Base-by-base conservation (phyloP, 2,888 invertebrate species). In the Lepas anatifera region DNA sequence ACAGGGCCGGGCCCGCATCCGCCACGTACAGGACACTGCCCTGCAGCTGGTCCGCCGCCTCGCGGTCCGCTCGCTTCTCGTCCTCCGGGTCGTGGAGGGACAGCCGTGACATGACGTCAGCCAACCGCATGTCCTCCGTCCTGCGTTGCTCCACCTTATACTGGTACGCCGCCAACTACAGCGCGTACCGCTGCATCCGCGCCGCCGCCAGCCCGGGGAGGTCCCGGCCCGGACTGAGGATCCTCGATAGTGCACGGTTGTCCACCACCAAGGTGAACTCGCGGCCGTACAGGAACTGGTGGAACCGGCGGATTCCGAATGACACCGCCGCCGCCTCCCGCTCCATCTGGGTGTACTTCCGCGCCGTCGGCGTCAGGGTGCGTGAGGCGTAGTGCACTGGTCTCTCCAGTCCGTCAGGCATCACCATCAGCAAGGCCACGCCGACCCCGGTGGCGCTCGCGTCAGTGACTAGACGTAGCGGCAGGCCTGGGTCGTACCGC, bases 321-420 rank as follows among this genome's bases (percentile, higher is more conserved):
- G 70, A 63, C 43, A 71, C 25, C 29, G 43, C 68, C 50, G 68
- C 37, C 18, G 35, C 68, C 32, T 70, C 71, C 46, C 70, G 68
- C 41, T 71, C 70, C 27, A 70, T 69, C 43, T 73, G 70, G 18
- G 69, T 70, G 48, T 71, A 71, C 18, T 32, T 29, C 16, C 52
- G 29, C 32, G 13, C 52, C 18, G 52, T 52, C 3, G 52, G 52
- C 13, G 43, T 69, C 43, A 70, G 66, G 4, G 70, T 46, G 18
- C 70, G 29, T 18, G 70, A 81, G 0, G 79, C 80, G 73, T 78
- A 81, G 2, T 76, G 76, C 41, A 81, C 79, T 6, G 81, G 80
- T 72, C 77, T 72, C 71, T 80, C 79, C n/a, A 73, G 71, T 25
- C 78, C 77, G 73, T 80, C 77, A n/a, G n/a, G n/a, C n/a, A n/a